These are phyloP conservation scores for Apis mellifera DNA, from an alignment of 1,140 invertebrate species.

Conservation along the genomic window Amel_HAv3.1 CM009931.2:1067501-1068000, in stretches of 20 bases:
- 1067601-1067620: conserved; percentile 1
- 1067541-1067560: background rate
- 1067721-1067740: background rate
- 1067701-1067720: background rate
- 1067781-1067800: too few relatives aligned
- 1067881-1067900: too few relatives aligned
- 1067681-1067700: too few relatives aligned
- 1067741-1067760: background rate
- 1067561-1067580: background rate
- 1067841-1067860: background rate
- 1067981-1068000: background rate
- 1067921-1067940: background rate
- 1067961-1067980: background rate
- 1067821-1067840: too few relatives aligned
- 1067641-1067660: background rate
- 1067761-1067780: background rate
- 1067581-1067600: conserved; percentile 4
- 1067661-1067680: background rate
- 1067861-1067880: background rate
- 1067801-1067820: too few relatives aligned
- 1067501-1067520: background rate
- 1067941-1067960: background rate
- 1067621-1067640: conserved; percentile 6
- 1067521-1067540: background rate
- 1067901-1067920: background rate